Evolutionary conservation across 1,140 invertebrate species (phyloP), one percentile per base, ranked within the genome.

Genomic region (Panulirus ornatus): DNA sequence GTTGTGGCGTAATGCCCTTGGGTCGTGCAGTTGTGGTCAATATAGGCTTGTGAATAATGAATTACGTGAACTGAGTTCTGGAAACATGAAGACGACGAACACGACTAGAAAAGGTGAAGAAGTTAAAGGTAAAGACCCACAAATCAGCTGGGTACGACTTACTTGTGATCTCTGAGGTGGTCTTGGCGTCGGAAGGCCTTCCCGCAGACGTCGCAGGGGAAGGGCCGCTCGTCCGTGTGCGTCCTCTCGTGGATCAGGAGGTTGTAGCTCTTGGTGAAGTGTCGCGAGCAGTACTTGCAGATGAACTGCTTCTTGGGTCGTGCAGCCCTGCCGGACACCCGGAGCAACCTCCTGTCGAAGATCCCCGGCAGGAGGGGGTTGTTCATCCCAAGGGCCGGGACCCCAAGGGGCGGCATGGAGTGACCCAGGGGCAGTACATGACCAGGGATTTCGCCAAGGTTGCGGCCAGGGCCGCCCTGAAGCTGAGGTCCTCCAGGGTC

Each of bases 141-240:
- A 58, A 22, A 58, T 58, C 22, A 36, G 36, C 14, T 38, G 1
- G 44, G 30, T 14, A 30, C 14, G 22, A 85, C 94, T 96, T 94
- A 98, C 97, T 97, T 98, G 96, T 98, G 98, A 95, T 98, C 97
- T 95, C 97, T 97, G 93, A 98, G 95, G 94, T 98, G 98, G 94
- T 98, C 97, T 95, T 99, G 98, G 93, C 98, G 95, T 94, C 99
- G 97, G 96, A 99, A 99, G 93, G 97, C 97, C 95, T 99, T 99
- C 93, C 98, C 97, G 94, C 99, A 99, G 91, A 99, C 97, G 94
- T 99, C 98, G 94, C 99, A 99, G 22, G 98, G 97, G 93, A 98
- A 99, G 0, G 99, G 99, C 83, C 99, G 94, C 94, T 99, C 99
- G 94, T 99, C 98, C 1, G 99, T 99, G 93, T 99, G 99, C 1